phyloP scores from a whole-genome alignment of 2,113 vertebrate genomes.

The Corythaeola cristata region DNA sequence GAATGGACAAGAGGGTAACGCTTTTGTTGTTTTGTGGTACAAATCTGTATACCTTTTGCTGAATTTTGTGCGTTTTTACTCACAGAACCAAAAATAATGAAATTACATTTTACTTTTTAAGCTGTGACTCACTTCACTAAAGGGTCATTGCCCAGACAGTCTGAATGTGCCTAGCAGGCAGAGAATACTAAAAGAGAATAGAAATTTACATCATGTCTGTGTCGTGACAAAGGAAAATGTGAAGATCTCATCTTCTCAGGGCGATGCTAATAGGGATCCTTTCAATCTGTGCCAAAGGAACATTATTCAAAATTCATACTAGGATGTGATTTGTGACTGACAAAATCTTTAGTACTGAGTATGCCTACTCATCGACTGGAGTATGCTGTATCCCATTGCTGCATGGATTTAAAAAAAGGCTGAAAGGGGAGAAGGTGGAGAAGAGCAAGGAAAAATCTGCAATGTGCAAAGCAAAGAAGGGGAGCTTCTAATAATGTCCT shows the following conservation, averaged over 20 bases:
- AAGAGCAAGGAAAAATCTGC: neutral
- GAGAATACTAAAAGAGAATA: neutral
- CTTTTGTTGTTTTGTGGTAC: neutral
- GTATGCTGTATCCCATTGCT: neutral
- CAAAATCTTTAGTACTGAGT: neutral
- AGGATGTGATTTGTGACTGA: neutral
- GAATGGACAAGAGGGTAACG: neutral
- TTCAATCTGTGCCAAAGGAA: neutral
- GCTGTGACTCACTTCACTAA: constrained; percentile 40
- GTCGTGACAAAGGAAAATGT: neutral
- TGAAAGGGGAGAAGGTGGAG: neutral
- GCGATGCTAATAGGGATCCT: neutral
- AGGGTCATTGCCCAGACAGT: constrained; percentile 46
- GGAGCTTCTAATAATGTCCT: neutral
- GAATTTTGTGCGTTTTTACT: neutral
- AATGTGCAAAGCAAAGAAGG: neutral
- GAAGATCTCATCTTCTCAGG: neutral
- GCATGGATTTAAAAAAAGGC: neutral
- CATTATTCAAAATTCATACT: neutral
- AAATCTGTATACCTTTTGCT: neutral
- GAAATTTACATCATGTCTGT: constrained; percentile 33
- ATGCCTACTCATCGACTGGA: neutral
- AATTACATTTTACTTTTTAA: constrained; percentile 42
- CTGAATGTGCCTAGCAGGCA: constrained; percentile 27
- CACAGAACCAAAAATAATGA: constrained; percentile 13